Evolutionary conservation across 2,888 invertebrate genomes (phyloP).

Genomic region (Thyatira batis): DNA sequence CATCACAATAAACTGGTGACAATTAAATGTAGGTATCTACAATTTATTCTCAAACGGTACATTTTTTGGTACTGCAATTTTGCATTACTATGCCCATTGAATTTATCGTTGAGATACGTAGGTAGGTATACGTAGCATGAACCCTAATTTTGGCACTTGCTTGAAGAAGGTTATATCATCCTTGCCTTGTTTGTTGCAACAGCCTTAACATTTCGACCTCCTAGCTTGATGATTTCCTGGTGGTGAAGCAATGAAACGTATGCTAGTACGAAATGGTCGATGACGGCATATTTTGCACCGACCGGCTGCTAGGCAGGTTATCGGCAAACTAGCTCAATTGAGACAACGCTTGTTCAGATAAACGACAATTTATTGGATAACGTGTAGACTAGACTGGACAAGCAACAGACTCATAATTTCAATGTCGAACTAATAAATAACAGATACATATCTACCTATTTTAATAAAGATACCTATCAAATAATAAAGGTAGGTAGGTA

Average conservation of each 20-base stretch:
- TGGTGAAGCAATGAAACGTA: constrained; percentile 29
- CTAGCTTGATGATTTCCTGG: constrained; percentile 40
- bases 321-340: constrained; percentile 65
- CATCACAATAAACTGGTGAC: constrained; percentile 19
- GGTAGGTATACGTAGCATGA: constrained; percentile 8
- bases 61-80: constrained; percentile 12
- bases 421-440: constrained; percentile 37
- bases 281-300: constrained; percentile 46
- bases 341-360: constrained; percentile 48
- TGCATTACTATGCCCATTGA: constrained; percentile 6
- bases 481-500: no score
- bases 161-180: constrained; percentile 11
- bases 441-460: not conserved
- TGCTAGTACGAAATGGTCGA: constrained; percentile 47
- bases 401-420: constrained; percentile 18
- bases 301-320: constrained; percentile 46
- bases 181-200: constrained; percentile 11
- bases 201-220: constrained; percentile 39
- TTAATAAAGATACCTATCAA: no score
- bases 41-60: constrained; percentile 13
- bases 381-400: constrained; percentile 14
- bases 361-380: constrained; percentile 41
- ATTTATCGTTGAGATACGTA: not conserved
- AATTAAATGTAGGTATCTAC: constrained; percentile 7
- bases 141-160: constrained; percentile 12